A percentile compares a stretch with the other conserved stretches of the same genome.
Conservation (phyloP, 2,113 vertebrate species). For the Pituophis catenifer region DNA sequence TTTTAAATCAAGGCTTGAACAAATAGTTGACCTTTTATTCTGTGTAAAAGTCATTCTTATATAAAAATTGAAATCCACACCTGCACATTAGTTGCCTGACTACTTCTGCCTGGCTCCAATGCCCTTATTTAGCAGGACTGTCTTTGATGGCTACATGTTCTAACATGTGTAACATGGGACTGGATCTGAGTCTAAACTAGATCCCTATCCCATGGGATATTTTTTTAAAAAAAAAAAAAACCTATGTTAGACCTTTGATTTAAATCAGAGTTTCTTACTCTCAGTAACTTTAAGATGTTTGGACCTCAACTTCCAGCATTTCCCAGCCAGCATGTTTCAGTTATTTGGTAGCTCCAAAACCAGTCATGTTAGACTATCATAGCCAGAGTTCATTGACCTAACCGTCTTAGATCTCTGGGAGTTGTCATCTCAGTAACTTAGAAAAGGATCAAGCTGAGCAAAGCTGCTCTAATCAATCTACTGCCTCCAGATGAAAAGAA, state of each 20-base stretch:
- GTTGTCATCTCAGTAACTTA: background rate
- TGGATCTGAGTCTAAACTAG: background rate
- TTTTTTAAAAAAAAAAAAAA: background rate
- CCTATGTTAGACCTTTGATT: background rate
- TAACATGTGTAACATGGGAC: background rate
- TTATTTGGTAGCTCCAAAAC: background rate
- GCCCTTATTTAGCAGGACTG: background rate
- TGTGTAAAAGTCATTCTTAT: background rate
- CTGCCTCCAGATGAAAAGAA: background rate
- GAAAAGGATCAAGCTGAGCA: background rate
- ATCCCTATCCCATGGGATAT: too few species aligned
- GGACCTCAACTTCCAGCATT: background rate
- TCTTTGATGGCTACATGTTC: background rate
- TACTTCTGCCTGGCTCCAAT: background rate
- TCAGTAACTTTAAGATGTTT: background rate
- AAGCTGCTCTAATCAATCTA: background rate
- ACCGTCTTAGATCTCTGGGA: background rate
- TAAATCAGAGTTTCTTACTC: background rate
- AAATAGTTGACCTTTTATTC: background rate
- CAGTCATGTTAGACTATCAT: background rate
- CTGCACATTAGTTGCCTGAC: background rate
- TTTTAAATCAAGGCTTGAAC: background rate
- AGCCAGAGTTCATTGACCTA: background rate
- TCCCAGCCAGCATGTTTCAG: background rate
- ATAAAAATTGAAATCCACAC: background rate